phyloP scores from a whole-genome alignment of 2,888 invertebrate genomes.

The Tipula vernalis region DNA sequence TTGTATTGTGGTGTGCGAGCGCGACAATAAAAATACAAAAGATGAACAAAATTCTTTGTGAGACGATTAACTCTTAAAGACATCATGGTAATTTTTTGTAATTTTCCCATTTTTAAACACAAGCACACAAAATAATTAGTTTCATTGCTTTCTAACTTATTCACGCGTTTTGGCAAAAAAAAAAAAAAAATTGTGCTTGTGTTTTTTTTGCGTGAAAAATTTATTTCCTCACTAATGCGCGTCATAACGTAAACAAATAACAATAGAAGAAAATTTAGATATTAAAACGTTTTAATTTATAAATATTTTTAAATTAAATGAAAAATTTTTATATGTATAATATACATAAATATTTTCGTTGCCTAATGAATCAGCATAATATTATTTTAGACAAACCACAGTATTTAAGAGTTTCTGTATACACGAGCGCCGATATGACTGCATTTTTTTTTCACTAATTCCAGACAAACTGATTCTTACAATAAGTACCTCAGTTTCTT shows the following conservation, averaged over 20 bases:
- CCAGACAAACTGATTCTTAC: too few relatives aligned
- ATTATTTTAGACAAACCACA: neutral
- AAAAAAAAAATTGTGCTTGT: neutral
- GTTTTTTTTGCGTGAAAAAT: neutral
- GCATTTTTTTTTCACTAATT: neutral
- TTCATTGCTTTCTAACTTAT: neutral
- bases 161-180: neutral
- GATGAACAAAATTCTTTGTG: neutral
- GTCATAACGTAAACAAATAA: neutral
- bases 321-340: neutral
- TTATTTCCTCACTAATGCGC: neutral
- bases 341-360: neutral
- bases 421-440: neutral
- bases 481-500: too few relatives aligned
- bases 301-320: neutral
- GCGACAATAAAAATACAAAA: neutral
- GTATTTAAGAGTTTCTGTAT: neutral
- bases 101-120: neutral
- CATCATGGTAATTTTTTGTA: neutral
- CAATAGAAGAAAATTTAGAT: neutral
- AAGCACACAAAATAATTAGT: neutral
- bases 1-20: neutral
- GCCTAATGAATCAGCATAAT: neutral
- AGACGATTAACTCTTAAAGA: neutral
- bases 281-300: neutral